Conservation (phyloP, 2,113 vertebrate species). For the Copsychus sechellarum region DNA sequence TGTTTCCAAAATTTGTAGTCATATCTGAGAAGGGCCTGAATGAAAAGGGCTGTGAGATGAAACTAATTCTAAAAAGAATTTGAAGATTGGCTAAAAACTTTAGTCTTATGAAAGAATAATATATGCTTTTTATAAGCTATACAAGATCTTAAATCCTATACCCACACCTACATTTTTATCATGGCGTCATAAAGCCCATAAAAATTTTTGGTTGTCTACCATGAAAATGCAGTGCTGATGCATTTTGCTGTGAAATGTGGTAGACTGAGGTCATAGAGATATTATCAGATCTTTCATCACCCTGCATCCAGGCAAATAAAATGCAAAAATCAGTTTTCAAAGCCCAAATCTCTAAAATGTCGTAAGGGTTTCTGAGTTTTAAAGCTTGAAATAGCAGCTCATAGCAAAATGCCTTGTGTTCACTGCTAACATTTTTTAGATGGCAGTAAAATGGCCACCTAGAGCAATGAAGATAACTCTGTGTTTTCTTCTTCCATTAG, state of each 20-base stretch:
- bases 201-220: slow-evolving; percentile 45
- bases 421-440: slow-evolving; percentile 60
- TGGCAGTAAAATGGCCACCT: slow-evolving; percentile 61
- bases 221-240: slow-evolving; percentile 61
- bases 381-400: slow-evolving; percentile 61
- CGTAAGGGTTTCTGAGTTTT: slow-evolving; percentile 52
- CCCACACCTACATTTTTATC: slow-evolving; percentile 49
- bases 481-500: slow-evolving; percentile 71
- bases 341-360: slow-evolving; percentile 29
- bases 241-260: slow-evolving; percentile 64
- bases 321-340: slow-evolving; percentile 46
- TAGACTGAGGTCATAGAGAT: slow-evolving; percentile 24
- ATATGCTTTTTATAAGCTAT: background rate
- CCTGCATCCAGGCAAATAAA: slow-evolving; percentile 38
- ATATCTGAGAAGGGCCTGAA: slow-evolving; percentile 17
- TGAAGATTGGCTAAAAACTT: slow-evolving; percentile 30
- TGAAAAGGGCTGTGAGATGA: slow-evolving; percentile 34
- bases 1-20: background rate
- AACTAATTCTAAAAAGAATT: slow-evolving; percentile 25
- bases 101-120: slow-evolving; percentile 52
- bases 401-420: slow-evolving; percentile 27
- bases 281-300: slow-evolving; percentile 46
- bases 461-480: slow-evolving; percentile 66
- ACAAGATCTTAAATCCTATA: slow-evolving; percentile 44
- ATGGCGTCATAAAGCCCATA: slow-evolving; percentile 47